Evolutionary conservation across 37 sponge, comb jelly and placozoan genomes (phyloP).

Genomic region (Spongia lamella): DNA sequence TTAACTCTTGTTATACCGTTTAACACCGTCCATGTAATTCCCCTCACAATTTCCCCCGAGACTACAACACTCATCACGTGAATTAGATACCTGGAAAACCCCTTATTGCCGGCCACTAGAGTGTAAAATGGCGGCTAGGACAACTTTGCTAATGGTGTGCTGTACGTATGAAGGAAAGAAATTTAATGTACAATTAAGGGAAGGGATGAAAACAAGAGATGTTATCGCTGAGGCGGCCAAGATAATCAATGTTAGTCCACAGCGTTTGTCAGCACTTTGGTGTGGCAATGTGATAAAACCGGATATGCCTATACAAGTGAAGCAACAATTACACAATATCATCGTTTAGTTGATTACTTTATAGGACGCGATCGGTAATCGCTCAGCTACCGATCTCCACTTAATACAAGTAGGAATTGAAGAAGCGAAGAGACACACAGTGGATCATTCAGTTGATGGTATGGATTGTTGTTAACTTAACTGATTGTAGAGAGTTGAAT

Average conservation of each 20-base stretch:
- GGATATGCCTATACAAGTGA: conserved; percentile 31
- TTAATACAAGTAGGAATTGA: too few relatives aligned
- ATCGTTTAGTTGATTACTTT: too few relatives aligned
- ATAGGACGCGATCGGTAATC: too few relatives aligned
- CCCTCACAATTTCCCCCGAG: too few relatives aligned
- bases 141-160: background rate
- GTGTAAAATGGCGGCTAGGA: too few relatives aligned
- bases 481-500: background rate
- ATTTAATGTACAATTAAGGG: conserved; percentile 8
- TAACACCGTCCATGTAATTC: too few relatives aligned
- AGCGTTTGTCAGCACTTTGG: conserved; percentile 25
- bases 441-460: background rate
- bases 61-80: too few relatives aligned
- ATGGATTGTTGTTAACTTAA: background rate
- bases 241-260: conserved; percentile 10
- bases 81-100: too few relatives aligned
- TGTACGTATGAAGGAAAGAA: background rate
- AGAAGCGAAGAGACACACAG: too few relatives aligned
- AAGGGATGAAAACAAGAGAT: conserved; percentile 15
- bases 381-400: too few relatives aligned
- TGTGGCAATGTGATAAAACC: conserved; percentile 20
- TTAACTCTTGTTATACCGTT: too few relatives aligned
- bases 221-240: conserved; percentile 38
- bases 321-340: background rate
- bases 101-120: too few relatives aligned